Base-by-base conservation (phyloP, 2,797 vertebrate genomes). In the Taenioides sp. region DNA sequence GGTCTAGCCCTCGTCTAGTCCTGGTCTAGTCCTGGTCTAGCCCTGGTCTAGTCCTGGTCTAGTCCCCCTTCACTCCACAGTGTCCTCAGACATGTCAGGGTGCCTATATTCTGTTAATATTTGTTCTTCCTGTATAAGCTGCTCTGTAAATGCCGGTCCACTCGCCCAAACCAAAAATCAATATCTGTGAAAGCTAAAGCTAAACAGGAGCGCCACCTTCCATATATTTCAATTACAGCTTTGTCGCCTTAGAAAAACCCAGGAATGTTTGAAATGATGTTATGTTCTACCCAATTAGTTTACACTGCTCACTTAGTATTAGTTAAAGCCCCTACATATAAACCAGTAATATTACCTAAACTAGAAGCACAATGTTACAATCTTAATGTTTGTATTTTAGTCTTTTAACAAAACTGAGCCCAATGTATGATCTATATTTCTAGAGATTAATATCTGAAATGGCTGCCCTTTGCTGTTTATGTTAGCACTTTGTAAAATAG, bases 131-230 rank as follows among this genome's bases (percentile, higher is more conserved):
- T 47, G 12, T 49, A 16, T 65, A 25, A 65, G 22, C 40, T 47
- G 40, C 37, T 25, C 40, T 18, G 40, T 47, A 25, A 25, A 18
- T 18, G 22, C 63, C 14, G 0, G 16, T n/a, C 20, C 10, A n/a
- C 37, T 22, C 16, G 40, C 14, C 23, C 43, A 49, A 65, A 65
- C 22, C 23, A 10, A 27, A 65, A 49, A 49, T 65, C 43, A 49
- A 65, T 65, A 65, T 9, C 5, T 23, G 9, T 37, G 61, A 63
- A 40, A 40, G 62, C 62, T 47, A n/a, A 47, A 14, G 63, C 63
- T 49, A 4, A 65, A 23, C 40, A 28, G 40, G 17, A 65, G 23
- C 49, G 43, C 23, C 63, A 27, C 40, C 63, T 7, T 65, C 14
- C 4, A 65, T 49, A 20, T 49, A 17, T 65, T 25, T 17, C 23